Base-by-base conservation (phyloP, 2,888 invertebrate genomes). In the Pristionchus maxplancki region DNA sequence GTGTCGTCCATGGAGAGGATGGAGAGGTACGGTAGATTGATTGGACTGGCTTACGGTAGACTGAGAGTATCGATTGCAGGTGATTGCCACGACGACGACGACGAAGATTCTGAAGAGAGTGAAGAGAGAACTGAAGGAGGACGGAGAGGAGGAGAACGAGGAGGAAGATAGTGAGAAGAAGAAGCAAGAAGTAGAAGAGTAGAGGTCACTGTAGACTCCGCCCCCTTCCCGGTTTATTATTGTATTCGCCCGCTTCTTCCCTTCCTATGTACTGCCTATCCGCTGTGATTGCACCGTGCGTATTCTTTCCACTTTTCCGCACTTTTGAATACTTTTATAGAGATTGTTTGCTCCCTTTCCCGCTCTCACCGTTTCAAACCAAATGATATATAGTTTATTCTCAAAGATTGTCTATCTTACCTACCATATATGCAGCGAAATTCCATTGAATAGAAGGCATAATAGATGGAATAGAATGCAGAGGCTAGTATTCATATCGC, bases 101-200 rank as follows among this genome's bases (percentile, higher is more conserved):
- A 86, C 85, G 48, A 86, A 86, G 67, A 31, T 86, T n/a, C 67
- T 86, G 64, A 62, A 67, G 48, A 48, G 85, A 44, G 85, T 86
- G 64, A 86, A 86, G 67, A 62, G 85, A 44, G 67, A 62, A 31
- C 28, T 67, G 64, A n/a, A 24, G 20, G 64, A 48, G 24, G 67
- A 67, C 0, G 85, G 24, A 34, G 83, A 84, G 37, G 83, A 58
- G n/a, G 58, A 83, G n/a, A n/a, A n/a, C 17, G 83, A 84, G 9
- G 34, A 37, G n/a, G 58, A 34, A 37, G 58, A 50, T 15, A 20
- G n/a, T 24, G 40, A 74, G 5, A 24, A 74, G 71, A 40, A 74
- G 71, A 74, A 74, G 34, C 40, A 74, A 74, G 71, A 24, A 8
- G 40, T 40, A 74, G 71, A 74, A 74, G 40, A 74, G 40, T 74